Evolutionary conservation across 2,888 invertebrate species (phyloP).

Genomic region (Callimorpha dominula): DNA sequence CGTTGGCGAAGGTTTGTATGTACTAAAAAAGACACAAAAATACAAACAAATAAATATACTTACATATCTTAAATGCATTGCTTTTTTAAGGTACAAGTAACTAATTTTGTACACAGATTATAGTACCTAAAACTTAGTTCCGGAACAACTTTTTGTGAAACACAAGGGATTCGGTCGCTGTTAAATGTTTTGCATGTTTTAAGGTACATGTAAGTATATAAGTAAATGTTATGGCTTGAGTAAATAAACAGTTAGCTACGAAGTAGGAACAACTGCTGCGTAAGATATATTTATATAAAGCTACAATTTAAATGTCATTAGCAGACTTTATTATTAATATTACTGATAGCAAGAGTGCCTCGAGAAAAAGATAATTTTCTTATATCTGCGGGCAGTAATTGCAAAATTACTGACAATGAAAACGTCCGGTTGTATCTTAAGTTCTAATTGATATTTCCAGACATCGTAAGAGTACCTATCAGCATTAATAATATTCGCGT

Average conservation of each 20-base stretch:
- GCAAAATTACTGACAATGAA: constrained; percentile 46
- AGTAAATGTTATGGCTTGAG: not conserved
- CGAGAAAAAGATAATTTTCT: constrained; percentile 27
- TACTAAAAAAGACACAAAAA: not conserved
- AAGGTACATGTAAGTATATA: not conserved
- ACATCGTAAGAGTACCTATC: constrained; percentile 52
- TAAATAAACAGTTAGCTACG: not conserved
- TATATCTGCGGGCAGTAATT: constrained; percentile 36
- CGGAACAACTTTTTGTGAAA: too few relatives aligned
- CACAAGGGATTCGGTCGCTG: too few relatives aligned
- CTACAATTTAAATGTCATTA: not conserved
- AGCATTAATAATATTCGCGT: constrained; percentile 69
- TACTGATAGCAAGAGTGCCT: not conserved
- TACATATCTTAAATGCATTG: not conserved
- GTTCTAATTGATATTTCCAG: constrained; percentile 58
- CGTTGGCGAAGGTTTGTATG: not conserved
- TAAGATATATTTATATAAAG: not conserved
- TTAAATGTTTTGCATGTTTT: not conserved
- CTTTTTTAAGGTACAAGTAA: too few relatives aligned
- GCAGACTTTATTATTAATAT: not conserved
- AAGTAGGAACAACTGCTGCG: not conserved
- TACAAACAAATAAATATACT: not conserved
- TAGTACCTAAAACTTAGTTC: too few relatives aligned
- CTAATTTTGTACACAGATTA: too few relatives aligned
- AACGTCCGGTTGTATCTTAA: constrained; percentile 51